Conservation (phyloP, 1,140 invertebrate species). For the Rhagoletis zephyria region DNA sequence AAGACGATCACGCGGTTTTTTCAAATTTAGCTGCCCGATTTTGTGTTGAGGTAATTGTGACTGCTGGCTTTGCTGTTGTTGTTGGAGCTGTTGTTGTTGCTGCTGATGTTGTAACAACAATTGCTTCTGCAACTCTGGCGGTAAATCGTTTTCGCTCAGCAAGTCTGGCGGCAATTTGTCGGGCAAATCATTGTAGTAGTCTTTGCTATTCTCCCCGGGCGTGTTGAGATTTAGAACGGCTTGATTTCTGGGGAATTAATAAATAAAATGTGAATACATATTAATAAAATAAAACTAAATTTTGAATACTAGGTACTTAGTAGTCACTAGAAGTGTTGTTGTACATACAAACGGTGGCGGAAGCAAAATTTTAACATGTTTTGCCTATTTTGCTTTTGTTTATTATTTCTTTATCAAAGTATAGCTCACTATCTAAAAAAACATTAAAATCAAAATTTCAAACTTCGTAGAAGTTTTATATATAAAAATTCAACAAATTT, state of each 20-base stretch:
- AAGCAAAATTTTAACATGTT: too few species aligned
- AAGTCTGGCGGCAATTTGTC: slow-evolving; percentile 93
- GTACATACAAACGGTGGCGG: too few species aligned
- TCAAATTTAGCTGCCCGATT: slow-evolving; percentile 71
- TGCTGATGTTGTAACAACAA: slow-evolving; percentile 58
- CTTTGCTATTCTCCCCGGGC: slow-evolving; percentile 79
- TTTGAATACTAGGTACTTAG: too few species aligned
- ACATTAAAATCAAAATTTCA: too few species aligned
- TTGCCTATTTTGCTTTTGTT: too few species aligned
- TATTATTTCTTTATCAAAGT: too few species aligned
- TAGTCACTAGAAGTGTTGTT: too few species aligned
- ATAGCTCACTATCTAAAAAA: too few species aligned
- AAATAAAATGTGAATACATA: background rate
- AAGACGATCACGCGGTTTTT: slow-evolving; percentile 70
- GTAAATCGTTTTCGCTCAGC: slow-evolving; percentile 61
- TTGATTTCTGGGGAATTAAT: slow-evolving; percentile 14
- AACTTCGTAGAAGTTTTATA: too few species aligned
- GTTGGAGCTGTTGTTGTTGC: too few species aligned
- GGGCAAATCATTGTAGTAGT: slow-evolving; percentile 98
- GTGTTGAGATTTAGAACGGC: slow-evolving; percentile 50
- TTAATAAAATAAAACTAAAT: too few species aligned
- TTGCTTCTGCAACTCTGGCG: slow-evolving; percentile 58
- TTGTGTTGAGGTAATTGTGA: slow-evolving; percentile 66
- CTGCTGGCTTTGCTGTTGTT: slow-evolving; percentile 59
- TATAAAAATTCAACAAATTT: too few species aligned